Percentiles rank a stretch among this genome's conserved stretches.
Evolutionary conservation across 2,888 invertebrate species (phyloP).

Genomic region (Calliopum simillimum): DNA sequence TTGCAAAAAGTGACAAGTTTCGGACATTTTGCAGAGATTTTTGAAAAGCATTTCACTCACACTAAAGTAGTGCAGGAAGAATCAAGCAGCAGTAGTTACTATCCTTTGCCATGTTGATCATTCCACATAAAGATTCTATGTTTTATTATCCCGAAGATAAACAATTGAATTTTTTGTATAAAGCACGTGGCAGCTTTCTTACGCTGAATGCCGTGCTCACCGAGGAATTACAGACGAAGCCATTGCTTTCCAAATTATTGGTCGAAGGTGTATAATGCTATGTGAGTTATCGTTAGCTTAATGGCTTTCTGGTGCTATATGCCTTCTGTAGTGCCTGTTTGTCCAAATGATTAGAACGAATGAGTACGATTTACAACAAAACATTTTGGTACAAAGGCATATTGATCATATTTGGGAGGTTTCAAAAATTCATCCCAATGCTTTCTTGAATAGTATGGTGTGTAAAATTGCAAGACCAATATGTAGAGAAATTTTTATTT

Average conservation of each 20-base stretch:
- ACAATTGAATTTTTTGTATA: slow-evolving; percentile 73
- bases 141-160: slow-evolving; percentile 80
- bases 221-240: slow-evolving; percentile 73
- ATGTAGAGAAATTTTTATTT: slow-evolving; percentile 69
- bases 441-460: slow-evolving; percentile 63
- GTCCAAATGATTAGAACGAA: slow-evolving; percentile 69
- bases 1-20: slow-evolving; percentile 53
- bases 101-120: slow-evolving; percentile 58
- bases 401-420: slow-evolving; percentile 36
- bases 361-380: slow-evolving; percentile 80
- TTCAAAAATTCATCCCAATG: slow-evolving; percentile 59
- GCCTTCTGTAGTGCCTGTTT: too few species aligned
- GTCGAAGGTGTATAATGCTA: slow-evolving; percentile 75
- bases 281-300: slow-evolving; percentile 72
- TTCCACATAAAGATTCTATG: slow-evolving; percentile 74
- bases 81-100: slow-evolving; percentile 34
- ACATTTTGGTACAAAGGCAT: slow-evolving; percentile 72
- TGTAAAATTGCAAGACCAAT: slow-evolving; percentile 74
- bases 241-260: slow-evolving; percentile 74
- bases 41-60: slow-evolving; percentile 48
- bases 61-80: slow-evolving; percentile 13
- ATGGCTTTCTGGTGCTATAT: slow-evolving; percentile 61
- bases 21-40: slow-evolving; percentile 54
- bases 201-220: slow-evolving; percentile 85
- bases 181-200: slow-evolving; percentile 84